Base-by-base conservation (phyloP, 92 coral and sea anemone genomes). In the Parazoanthus atlanticus region DNA sequence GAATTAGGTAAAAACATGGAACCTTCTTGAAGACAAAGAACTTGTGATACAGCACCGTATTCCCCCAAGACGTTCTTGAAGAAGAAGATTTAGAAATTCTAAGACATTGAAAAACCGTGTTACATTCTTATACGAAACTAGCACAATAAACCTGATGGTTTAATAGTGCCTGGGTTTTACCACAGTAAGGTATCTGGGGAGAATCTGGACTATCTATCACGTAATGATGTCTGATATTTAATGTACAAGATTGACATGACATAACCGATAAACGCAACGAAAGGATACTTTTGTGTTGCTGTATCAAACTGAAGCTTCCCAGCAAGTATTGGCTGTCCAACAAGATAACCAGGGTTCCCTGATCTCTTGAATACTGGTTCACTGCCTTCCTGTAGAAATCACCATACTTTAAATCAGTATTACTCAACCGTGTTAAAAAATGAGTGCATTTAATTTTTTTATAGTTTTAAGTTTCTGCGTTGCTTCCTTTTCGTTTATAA, bases 301-400 rank as follows among this genome's bases (percentile, higher is more conserved):
- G 93, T 32, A 73, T 94, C 89, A 17, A 83, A 31, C 82, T 76
- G 88, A 73, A 95, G 89, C 6, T 86, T 90, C 1, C 99, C 99
- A 72, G 98, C 99, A 30, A 97, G 93, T 9, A 97, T 78, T 23
- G 98, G 97, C 88, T 97, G 91, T 25, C 98, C 99, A 81, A 92
- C 89, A 74, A 97, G 76, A 64, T 97, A 97, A 2, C 99, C 99
- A 78, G 99, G 99, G 75, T 97, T 97, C 43, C 99, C 99, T 32
- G 99, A 97, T 85, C 95, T 90, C 73, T 28, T 85, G 86, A 93
- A 93, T 71, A 88, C 92, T 21, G 90, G 79, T 76, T 93, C 89
- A 2, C 61, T 73, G n/a, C 94, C 94, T 89, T 88, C 89, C 94
- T 93, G 74, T 49, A 38, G 23, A 29, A 79, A 30, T 38, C 49